Percentiles rank a stretch among this genome's conserved stretches.
Conservation (phyloP, 2,113 vertebrate genomes). For the Gnathochromis pfefferi region DNA sequence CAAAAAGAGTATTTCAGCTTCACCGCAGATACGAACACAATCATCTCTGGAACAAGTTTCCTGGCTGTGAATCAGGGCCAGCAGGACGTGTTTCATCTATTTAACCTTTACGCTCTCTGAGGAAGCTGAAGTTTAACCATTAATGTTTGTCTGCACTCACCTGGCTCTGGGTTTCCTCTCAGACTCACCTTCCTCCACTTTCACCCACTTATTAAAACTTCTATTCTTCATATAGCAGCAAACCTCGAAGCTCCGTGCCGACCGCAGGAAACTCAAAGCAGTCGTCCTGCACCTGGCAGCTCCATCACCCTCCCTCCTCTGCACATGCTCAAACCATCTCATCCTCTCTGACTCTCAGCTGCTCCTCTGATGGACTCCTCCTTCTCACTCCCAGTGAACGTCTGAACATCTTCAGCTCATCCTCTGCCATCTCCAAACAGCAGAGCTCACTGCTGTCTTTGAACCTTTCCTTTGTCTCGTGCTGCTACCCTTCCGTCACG, state of each 20-base stretch:
- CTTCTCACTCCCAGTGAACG: not conserved
- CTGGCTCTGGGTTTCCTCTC: not conserved
- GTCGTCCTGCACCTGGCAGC: not conserved
- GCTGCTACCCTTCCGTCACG: not conserved
- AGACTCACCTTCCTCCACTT: not conserved
- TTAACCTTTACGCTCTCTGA: not conserved
- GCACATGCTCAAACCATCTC: not conserved
- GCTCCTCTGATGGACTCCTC: not conserved
- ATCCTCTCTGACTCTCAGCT: not conserved
- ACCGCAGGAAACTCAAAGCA: not conserved
- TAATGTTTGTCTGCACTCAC: not conserved
- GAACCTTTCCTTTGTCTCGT: not conserved
- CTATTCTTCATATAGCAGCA: not conserved
- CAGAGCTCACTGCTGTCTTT: rapidly evolving
- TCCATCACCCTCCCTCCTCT: not conserved
- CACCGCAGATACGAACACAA: rapidly evolving
- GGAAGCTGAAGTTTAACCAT: not conserved
- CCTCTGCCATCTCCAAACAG: rapidly evolving
- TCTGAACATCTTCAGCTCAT: not conserved
- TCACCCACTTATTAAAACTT: not conserved
- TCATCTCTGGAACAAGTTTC: not conserved
- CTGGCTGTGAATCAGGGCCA: not conserved
- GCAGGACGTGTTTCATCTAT: not conserved
- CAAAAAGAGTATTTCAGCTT: not conserved
- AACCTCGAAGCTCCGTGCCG: rapidly evolving